Evolutionary conservation across 2,797 vertebrate genomes (phyloP).

Genomic region (Galago senegalensis): DNA sequence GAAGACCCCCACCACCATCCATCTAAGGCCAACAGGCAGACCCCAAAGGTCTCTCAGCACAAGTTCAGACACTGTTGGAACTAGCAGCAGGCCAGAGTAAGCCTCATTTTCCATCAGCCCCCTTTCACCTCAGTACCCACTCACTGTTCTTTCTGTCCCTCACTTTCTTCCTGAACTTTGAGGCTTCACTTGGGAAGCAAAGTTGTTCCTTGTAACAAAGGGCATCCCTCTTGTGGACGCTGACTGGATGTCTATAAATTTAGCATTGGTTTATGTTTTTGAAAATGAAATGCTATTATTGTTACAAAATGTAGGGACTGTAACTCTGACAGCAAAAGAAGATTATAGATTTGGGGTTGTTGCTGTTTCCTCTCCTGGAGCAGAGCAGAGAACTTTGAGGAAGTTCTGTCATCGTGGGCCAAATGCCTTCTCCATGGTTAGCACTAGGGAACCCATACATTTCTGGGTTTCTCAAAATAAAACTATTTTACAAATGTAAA

Average conservation of each 20-base stretch:
- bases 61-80: fast-evolving
- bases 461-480: not conserved
- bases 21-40: too few species aligned
- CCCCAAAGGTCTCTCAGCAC: not conserved
- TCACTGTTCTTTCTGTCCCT: not conserved
- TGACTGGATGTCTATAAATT: not conserved
- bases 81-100: not conserved
- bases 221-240: not conserved
- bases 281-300: not conserved
- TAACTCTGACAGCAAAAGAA: not conserved
- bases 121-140: too few species aligned
- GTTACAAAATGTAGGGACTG: not conserved
- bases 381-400: not conserved
- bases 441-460: not conserved
- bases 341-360: not conserved
- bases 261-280: not conserved
- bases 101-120: not conserved
- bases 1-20: not conserved
- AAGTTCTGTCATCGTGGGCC: not conserved
- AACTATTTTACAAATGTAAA: not conserved
- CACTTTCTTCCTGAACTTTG: not conserved
- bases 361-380: not conserved
- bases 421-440: not conserved
- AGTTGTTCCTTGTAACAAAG: not conserved
- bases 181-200: not conserved